A percentile compares a stretch with the other conserved stretches of the same genome.
Evolutionary conservation across 2,113 vertebrate species (phyloP).

Genomic region (Mastomys natalensis): DNA sequence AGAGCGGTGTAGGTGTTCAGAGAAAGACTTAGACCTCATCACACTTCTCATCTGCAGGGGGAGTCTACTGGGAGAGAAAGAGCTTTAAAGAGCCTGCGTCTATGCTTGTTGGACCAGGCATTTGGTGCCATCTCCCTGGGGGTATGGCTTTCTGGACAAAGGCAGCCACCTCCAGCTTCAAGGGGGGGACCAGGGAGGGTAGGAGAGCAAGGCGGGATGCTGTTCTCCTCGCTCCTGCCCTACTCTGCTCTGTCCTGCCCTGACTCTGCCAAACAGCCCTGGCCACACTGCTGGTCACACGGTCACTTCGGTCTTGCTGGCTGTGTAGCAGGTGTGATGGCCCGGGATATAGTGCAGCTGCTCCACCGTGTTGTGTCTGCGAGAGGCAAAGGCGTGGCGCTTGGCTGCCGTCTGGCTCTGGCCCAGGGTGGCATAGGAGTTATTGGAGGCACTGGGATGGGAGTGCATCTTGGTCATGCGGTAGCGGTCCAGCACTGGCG

Average conservation of each 20-base stretch:
- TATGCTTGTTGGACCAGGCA: slow-evolving; percentile 67
- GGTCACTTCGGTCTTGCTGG: slow-evolving; percentile 99
- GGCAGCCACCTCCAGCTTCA: slow-evolving; percentile 58
- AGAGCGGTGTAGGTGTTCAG: neutral
- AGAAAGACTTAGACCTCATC: neutral
- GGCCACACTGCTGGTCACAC: slow-evolving; percentile 88
- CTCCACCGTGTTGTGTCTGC: slow-evolving; percentile 98
- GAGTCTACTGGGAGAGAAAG: slow-evolving; percentile 27
- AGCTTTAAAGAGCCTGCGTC: slow-evolving; percentile 39
- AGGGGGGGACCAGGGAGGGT: neutral
- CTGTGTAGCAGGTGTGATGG: slow-evolving; percentile 97
- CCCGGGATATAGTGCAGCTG: slow-evolving; percentile 97
- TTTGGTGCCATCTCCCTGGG: slow-evolving; percentile 88
- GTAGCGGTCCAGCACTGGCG: slow-evolving; percentile 97
- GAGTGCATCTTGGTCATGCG: slow-evolving; percentile 99
- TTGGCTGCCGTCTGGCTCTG: slow-evolving; percentile 95
- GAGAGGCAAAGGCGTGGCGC: slow-evolving; percentile 97
- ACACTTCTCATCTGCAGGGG: neutral
- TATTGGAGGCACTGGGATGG: slow-evolving; percentile 98
- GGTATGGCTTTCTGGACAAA: slow-evolving; percentile 88
- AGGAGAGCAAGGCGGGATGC: neutral
- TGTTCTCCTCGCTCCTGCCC: neutral
- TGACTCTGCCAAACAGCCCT: neutral
- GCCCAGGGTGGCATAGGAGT: slow-evolving; percentile 95
- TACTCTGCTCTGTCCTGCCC: neutral